Evolutionary conservation across 1,140 invertebrate species (phyloP).

Genomic region (Achroia grisella): DNA sequence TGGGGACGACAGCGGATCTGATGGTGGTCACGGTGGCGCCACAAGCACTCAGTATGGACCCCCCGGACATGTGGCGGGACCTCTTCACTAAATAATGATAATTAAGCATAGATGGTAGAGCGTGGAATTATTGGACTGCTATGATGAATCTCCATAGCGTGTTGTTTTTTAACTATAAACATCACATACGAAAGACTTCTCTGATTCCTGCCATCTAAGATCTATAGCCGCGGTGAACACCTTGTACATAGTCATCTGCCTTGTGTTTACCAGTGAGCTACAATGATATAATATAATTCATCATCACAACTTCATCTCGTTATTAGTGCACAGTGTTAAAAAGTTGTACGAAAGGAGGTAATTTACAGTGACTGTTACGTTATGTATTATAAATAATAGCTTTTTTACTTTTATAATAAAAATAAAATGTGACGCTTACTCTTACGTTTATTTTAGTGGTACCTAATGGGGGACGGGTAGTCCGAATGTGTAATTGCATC

Average conservation of each 20-base stretch:
- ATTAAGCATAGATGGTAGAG: conserved; percentile 1
- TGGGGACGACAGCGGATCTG: conserved; percentile 27
- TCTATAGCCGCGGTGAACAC: conserved; percentile 26
- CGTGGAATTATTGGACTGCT: conserved; percentile 2
- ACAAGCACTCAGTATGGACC: conserved; percentile 60
- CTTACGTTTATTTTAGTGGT: conserved; percentile 30
- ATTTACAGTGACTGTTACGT: conserved; percentile 65
- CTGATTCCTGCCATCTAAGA: conserved; percentile 11
- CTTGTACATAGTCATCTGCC: conserved; percentile 53
- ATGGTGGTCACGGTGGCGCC: conserved; percentile 41
- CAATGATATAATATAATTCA: conserved; percentile 22
- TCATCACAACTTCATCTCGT: conserved; percentile 48
- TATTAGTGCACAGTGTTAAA: conserved; percentile 67
- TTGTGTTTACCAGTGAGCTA: conserved; percentile 30
- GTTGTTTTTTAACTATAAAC: not conserved
- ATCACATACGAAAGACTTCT: not conserved
- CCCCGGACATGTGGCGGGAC: conserved; percentile 59
- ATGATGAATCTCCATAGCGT: not conserved
- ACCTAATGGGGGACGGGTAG: conserved; percentile 24
- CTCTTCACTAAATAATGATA: conserved; percentile 43
- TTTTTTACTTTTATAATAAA: conserved; percentile 66
- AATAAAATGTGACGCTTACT: conserved; percentile 53
- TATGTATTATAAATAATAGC: conserved; percentile 58
- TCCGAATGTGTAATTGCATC: conserved; percentile 29
- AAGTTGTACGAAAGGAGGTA: conserved; percentile 51